Evolutionary conservation across 92 coral and sea anemone genomes (phyloP).

Genomic region (Virgularia gustaviana): DNA sequence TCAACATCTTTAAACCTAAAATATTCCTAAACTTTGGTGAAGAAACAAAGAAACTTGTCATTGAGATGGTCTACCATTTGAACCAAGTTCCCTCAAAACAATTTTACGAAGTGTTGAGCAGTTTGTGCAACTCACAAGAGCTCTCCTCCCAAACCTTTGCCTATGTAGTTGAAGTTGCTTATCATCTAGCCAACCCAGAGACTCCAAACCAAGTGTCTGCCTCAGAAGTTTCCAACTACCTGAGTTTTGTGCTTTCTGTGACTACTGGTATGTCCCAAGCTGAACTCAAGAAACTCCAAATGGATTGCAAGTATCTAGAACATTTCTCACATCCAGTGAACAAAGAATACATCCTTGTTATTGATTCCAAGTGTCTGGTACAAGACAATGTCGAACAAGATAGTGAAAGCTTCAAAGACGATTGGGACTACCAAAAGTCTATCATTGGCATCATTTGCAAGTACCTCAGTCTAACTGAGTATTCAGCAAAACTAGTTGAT

Average conservation of each 20-base stretch:
- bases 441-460: slow-evolving; percentile 12
- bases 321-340: not conserved
- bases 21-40: slow-evolving; percentile 55
- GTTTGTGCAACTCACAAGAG: not conserved
- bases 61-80: slow-evolving; percentile 61
- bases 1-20: slow-evolving; percentile 25
- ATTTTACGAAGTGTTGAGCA: not conserved
- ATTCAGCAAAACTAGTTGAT: not conserved
- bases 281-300: not conserved
- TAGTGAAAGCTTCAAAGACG: not conserved
- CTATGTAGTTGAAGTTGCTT: not conserved
- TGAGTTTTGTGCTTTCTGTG: slow-evolving; percentile 17
- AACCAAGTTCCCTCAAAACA: not conserved
- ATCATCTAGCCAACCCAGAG: slow-evolving; percentile 1
- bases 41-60: slow-evolving; percentile 55
- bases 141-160: not conserved
- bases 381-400: too few species aligned
- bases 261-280: slow-evolving; percentile 3
- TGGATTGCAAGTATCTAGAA: not conserved
- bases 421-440: not conserved
- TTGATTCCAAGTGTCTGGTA: not conserved
- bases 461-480: not conserved
- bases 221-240: not conserved
- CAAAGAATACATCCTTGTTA: not conserved
- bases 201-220: not conserved